These are phyloP conservation scores for Deilephila porcellus DNA, from an alignment of 2,888 invertebrate genomes.

Conservation along the genomic window DNA sequence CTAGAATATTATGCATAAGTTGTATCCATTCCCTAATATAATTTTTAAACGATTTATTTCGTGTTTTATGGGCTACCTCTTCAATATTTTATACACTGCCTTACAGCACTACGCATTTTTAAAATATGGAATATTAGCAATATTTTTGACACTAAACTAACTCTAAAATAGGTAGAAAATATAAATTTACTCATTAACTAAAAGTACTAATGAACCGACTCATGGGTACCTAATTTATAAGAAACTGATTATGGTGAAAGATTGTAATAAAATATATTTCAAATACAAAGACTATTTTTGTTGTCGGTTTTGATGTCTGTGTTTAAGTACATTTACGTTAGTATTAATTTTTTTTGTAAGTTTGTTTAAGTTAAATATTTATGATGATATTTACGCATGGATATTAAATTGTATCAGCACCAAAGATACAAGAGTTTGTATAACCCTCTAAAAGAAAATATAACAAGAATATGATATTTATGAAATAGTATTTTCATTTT, in stretches of 20 bases:
- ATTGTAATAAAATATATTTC: neutral
- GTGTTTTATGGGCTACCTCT: slow-evolving; percentile 1
- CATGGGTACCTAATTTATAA: neutral
- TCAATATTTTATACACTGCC: neutral
- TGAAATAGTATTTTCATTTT: slow-evolving; percentile 38
- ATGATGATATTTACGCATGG: slow-evolving; percentile 2
- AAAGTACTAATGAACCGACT: neutral
- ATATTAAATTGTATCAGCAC: slow-evolving; percentile 39
- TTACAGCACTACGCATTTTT: neutral
- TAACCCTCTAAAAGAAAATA: slow-evolving; percentile 36
- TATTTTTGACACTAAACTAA: neutral
- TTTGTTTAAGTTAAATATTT: neutral
- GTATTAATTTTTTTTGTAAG: neutral
- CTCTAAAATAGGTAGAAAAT: neutral
- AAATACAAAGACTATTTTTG: neutral
- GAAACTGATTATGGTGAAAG: neutral
- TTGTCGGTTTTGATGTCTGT: too few species aligned
- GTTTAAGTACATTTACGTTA: neutral
- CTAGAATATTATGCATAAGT: neutral
- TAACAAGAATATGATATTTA: slow-evolving; percentile 41
- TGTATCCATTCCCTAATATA: slow-evolving; percentile 13
- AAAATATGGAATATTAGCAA: neutral
- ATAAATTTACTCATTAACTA: neutral
- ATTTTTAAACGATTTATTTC: neutral
- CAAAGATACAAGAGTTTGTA: slow-evolving; percentile 44